phyloP scores from a whole-genome alignment of 64 coral and sea anemone species.

The Astreopora myriophthalma region DNA sequence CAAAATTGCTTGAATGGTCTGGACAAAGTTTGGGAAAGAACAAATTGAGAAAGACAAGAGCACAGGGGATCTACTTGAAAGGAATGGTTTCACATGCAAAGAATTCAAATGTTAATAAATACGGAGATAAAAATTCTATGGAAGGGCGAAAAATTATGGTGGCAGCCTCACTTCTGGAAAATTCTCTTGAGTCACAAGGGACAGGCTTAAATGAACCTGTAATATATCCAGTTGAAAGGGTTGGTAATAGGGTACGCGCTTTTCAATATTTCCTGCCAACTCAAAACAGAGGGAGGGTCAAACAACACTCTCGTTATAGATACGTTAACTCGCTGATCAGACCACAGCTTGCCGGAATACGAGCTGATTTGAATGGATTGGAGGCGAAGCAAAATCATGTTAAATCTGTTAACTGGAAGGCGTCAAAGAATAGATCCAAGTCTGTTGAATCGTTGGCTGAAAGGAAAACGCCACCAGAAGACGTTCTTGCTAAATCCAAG shows the following conservation, averaged over 20 bases:
- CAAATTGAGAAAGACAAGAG: background rate
- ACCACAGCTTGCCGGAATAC: constrained; percentile 8
- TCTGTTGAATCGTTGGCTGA: background rate
- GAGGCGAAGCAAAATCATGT: background rate
- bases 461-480: background rate
- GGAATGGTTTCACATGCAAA: background rate
- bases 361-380: background rate
- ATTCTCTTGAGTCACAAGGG: background rate
- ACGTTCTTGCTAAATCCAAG: background rate
- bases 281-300: background rate
- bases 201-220: background rate
- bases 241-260: background rate
- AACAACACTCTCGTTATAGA: background rate
- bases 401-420: background rate
- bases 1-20: background rate
- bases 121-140: background rate
- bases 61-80: background rate
- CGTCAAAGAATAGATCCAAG: background rate
- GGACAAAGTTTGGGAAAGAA: background rate
- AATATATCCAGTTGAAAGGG: background rate
- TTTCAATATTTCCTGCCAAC: background rate
- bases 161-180: background rate
- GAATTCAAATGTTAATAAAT: background rate
- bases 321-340: background rate
- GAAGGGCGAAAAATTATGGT: background rate